Percentiles rank a stretch among this genome's conserved stretches.
These are phyloP conservation scores for Dicyrtoma fusca DNA, from an alignment of 2,888 invertebrate genomes.

Conservation along the genomic window DNA sequence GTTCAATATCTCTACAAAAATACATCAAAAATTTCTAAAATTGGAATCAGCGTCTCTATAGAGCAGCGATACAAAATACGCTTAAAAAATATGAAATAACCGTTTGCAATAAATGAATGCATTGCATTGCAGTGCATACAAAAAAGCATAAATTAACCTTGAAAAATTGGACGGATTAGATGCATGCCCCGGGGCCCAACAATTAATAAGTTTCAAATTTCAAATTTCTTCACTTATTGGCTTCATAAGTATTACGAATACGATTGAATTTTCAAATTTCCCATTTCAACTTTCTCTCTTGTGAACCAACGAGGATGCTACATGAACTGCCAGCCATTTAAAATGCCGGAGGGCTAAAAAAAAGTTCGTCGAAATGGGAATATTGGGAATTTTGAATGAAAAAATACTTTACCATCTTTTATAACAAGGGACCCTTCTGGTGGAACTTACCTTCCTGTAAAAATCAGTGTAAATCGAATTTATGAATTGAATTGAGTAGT, in stretches of 20 bases:
- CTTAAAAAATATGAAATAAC: too few relatives aligned
- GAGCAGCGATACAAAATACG: too few relatives aligned
- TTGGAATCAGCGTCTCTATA: background rate
- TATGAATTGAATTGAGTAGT: constrained; percentile 37
- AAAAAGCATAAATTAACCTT: constrained; percentile 7
- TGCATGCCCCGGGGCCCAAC: background rate
- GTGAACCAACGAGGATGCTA: too few relatives aligned
- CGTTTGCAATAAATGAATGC: too few relatives aligned
- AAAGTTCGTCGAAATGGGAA: constrained; percentile 24
- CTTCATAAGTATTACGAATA: background rate
- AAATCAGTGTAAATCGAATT: constrained; percentile 38
- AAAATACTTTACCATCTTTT: background rate
- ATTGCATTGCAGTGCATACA: too few relatives aligned
- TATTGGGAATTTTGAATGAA: constrained; percentile 21
- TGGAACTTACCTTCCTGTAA: constrained; percentile 2
- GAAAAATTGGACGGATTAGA: background rate
- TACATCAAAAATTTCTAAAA: background rate
- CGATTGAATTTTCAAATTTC: background rate
- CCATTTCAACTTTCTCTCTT: background rate
- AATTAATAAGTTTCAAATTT: constrained; percentile 14
- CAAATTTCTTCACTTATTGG: constrained; percentile 5
- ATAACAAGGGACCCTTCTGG: background rate
- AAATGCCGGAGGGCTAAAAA: constrained; percentile 12
- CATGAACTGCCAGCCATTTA: background rate
- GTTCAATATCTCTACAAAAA: too few relatives aligned